phyloP scores from a whole-genome alignment of 2,113 vertebrate genomes.

The Phaethon lepturus region DNA sequence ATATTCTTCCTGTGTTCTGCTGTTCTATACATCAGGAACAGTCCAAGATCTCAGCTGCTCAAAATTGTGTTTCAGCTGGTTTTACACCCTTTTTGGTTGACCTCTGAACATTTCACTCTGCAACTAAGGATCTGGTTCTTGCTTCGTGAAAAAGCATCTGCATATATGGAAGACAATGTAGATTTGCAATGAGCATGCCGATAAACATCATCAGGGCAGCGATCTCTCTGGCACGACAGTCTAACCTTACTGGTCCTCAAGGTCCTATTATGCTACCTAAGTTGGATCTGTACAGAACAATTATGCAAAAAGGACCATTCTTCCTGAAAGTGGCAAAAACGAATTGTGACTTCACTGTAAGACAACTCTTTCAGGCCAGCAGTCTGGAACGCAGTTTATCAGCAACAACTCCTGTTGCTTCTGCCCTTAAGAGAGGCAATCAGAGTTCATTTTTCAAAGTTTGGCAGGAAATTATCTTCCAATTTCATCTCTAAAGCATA shows the following conservation, averaged over 20 bases:
- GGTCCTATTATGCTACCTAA: not conserved
- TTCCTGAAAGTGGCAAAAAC: not conserved
- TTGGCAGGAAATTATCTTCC: constrained; percentile 81
- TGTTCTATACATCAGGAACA: not conserved
- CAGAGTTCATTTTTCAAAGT: constrained; percentile 79
- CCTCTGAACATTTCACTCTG: not conserved
- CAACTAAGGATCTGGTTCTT: not conserved
- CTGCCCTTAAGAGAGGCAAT: constrained; percentile 62
- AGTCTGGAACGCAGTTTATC: not conserved
- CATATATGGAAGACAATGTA: not conserved
- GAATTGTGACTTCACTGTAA: not conserved
- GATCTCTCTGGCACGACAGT: not conserved
- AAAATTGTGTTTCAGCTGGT: not conserved
- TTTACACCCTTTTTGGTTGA: not conserved
- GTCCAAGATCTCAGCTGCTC: not conserved
- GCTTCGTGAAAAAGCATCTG: not conserved
- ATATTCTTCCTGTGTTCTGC: not conserved
- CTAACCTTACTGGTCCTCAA: not conserved
- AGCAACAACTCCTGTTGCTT: not conserved
- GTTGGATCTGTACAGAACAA: not conserved
- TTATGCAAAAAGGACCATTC: not conserved
- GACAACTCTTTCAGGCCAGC: not conserved
- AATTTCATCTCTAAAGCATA: constrained; percentile 56
- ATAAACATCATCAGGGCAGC: not conserved
- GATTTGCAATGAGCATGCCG: not conserved